Evolutionary conservation across 2,797 vertebrate species (phyloP).

Genomic region (Carapus acus): DNA sequence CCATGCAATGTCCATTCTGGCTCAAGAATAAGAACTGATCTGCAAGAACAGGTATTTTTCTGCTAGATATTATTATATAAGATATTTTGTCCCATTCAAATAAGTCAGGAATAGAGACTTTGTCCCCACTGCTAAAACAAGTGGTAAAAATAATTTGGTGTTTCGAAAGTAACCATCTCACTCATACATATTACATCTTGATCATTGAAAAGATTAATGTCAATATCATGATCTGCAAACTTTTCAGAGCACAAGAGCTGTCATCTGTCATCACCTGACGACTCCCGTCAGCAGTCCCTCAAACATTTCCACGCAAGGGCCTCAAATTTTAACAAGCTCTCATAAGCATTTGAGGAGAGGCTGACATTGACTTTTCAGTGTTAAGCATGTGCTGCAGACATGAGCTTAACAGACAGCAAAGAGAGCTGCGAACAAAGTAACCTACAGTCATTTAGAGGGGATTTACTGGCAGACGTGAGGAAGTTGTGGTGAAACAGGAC

Average conservation of each 20-base stretch:
- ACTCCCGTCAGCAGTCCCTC: slow-evolving; percentile 36
- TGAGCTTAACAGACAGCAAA: slow-evolving; percentile 46
- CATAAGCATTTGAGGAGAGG: slow-evolving; percentile 43
- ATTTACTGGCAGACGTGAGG: slow-evolving; percentile 23
- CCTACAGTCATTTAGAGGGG: slow-evolving; percentile 10
- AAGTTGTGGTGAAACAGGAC: neutral
- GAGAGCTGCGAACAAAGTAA: slow-evolving; percentile 16
- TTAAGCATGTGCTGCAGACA: slow-evolving; percentile 38
- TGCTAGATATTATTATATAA: no score
- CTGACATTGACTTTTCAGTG: slow-evolving; percentile 31
- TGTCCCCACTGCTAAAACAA: no score
- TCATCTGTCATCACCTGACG: slow-evolving; percentile 19
- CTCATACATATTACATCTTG: no score
- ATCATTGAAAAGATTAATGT: no score
- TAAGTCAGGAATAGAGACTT: no score
- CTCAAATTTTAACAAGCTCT: slow-evolving; percentile 41
- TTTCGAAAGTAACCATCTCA: no score
- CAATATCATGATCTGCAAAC: slow-evolving; percentile 11
- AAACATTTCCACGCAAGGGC: slow-evolving; percentile 54
- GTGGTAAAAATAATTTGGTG: no score
- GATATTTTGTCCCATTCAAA: no score
- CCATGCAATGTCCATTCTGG: no score
- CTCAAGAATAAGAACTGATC: no score
- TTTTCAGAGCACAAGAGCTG: slow-evolving; percentile 30
- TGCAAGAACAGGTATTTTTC: no score